Evolutionary conservation across 2,888 invertebrate species (phyloP).

Genomic region (Calliphora vomitoria): DNA sequence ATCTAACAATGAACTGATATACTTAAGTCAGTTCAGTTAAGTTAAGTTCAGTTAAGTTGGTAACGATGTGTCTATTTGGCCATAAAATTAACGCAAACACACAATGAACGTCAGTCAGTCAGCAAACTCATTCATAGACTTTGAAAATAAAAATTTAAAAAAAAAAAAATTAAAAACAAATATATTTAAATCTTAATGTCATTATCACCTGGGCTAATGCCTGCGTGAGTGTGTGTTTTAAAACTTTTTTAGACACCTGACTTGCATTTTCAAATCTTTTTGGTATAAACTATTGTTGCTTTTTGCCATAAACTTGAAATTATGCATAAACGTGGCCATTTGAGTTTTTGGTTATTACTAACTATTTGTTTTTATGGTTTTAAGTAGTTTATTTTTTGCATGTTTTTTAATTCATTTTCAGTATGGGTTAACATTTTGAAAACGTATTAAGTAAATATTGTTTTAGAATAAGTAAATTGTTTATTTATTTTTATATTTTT

Average conservation of each 20-base stretch:
- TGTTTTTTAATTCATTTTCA: too few species aligned
- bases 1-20: constrained; percentile 44
- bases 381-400: constrained; percentile 8
- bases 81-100: constrained; percentile 1
- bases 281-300: constrained; percentile 4
- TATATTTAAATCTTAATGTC: constrained; percentile 43
- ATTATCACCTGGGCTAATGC: constrained; percentile 34
- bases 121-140: constrained; percentile 35
- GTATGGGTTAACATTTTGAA: too few species aligned
- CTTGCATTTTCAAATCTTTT: constrained; percentile 58
- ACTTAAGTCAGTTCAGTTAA: neutral
- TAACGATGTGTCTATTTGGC: constrained; percentile 7
- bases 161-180: constrained; percentile 8
- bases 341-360: constrained; percentile 17
- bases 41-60: neutral
- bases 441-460: neutral
- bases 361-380: neutral
- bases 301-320: constrained; percentile 53
- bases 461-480: constrained; percentile 18
- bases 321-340: constrained; percentile 42
- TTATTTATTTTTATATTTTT: constrained; percentile 31
- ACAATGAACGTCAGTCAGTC: neutral
- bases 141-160: neutral
- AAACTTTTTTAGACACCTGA: constrained; percentile 53
- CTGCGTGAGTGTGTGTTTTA: neutral